Percentiles rank a stretch among this genome's conserved stretches.
These are phyloP conservation scores for Botrylloides violaceus DNA, from an alignment of 23 tunicate genomes.

Conservation along the genomic window DNA sequence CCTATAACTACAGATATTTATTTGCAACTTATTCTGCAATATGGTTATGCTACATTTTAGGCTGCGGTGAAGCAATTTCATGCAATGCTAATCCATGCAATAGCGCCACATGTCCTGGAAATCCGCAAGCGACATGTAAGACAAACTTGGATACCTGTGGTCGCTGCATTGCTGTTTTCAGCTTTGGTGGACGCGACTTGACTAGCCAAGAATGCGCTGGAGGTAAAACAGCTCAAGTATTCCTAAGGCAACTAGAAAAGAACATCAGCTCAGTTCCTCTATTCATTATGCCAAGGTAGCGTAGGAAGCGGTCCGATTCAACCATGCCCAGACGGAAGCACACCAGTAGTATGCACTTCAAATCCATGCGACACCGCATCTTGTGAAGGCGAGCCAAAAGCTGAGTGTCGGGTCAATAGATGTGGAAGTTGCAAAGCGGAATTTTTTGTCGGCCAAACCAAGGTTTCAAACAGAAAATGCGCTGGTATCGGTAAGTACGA, in stretches of 20 bases:
- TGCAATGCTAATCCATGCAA: neutral
- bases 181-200: neutral
- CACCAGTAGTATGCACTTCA: neutral
- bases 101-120: neutral
- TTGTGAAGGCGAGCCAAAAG: neutral
- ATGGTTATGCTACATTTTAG: too few relatives aligned
- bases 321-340: neutral
- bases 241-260: too few relatives aligned
- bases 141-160: neutral
- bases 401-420: neutral
- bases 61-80: neutral
- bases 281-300: neutral
- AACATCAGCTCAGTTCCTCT: too few relatives aligned
- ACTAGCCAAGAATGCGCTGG: neutral
- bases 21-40: too few relatives aligned
- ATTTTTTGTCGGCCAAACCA: neutral
- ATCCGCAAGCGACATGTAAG: neutral
- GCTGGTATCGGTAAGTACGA: neutral
- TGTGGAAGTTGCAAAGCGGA: conserved; percentile 5
- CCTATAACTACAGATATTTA: too few relatives aligned
- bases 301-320: neutral
- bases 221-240: too few relatives aligned
- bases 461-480: neutral
- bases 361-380: conserved; percentile 12
- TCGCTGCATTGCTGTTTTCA: neutral